These are phyloP conservation scores for Scortum barcoo DNA, from an alignment of 2,113 vertebrate species.

Conservation along the genomic window DNA sequence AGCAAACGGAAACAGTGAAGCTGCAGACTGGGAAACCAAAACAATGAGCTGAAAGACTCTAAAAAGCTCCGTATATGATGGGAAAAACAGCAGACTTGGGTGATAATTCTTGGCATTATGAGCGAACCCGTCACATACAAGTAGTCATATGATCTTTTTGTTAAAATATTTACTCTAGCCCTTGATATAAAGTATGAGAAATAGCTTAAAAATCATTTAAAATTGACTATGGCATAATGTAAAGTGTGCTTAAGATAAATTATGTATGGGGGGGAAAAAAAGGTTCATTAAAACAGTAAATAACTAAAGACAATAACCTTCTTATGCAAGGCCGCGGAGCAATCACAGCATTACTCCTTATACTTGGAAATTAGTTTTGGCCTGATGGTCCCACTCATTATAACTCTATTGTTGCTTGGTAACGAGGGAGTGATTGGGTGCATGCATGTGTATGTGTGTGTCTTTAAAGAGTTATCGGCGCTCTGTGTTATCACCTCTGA, in stretches of 20 bases:
- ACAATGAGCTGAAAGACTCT: not conserved
- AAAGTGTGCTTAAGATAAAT: constrained; percentile 44
- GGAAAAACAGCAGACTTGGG: not conserved
- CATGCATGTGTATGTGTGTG: constrained; percentile 41
- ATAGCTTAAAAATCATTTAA: not conserved
- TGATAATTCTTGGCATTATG: not conserved
- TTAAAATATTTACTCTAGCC: not conserved
- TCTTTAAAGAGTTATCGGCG: constrained; percentile 65
- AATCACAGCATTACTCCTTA: constrained; percentile 63
- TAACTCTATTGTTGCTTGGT: constrained; percentile 67
- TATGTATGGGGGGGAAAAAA: not conserved
- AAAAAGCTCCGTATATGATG: not conserved
- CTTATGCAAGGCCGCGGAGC: constrained; percentile 50
- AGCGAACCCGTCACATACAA: not conserved
- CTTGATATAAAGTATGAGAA: not conserved
- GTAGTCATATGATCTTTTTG: not conserved
- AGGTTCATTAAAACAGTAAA: constrained; percentile 67
- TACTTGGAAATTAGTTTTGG: constrained; percentile 72
- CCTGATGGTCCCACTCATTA: constrained; percentile 66
- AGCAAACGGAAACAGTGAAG: not conserved
- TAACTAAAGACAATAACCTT: constrained; percentile 70
- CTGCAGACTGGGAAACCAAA: not conserved
- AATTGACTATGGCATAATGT: constrained; percentile 2
- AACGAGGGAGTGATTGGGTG: constrained; percentile 49
- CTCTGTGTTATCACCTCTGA: constrained; percentile 68